These are phyloP conservation scores for Decapterus maruadsi DNA, from an alignment of 2,797 vertebrate species.

Conservation along the genomic window DNA sequence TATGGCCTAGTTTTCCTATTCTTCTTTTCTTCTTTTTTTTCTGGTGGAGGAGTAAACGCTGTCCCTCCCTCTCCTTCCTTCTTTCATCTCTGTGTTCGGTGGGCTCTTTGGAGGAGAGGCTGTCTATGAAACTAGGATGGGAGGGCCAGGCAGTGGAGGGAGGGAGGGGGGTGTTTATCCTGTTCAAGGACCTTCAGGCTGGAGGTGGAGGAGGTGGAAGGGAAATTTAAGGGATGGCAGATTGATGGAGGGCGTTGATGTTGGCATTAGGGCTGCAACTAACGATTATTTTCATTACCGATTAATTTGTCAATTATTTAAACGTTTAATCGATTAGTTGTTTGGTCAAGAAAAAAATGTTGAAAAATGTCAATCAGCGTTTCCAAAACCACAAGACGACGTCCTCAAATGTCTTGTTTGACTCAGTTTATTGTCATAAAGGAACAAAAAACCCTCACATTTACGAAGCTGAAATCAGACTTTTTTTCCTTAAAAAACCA, in stretches of 20 bases:
- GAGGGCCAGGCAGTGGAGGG: conserved; percentile 20
- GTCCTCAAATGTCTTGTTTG: no score
- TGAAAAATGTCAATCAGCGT: no score
- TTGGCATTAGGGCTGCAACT: not conserved
- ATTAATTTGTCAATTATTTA: no score
- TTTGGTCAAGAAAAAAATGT: no score
- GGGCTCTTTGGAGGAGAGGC: conserved; percentile 55
- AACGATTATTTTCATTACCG: no score
- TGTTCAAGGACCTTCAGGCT: conserved; percentile 42
- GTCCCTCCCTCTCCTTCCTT: conserved; percentile 62
- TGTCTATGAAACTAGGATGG: conserved; percentile 50
- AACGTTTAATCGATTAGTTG: no score
- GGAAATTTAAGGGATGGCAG: not conserved
- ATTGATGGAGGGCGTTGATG: conserved; percentile 31
- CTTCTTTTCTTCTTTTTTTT: conserved; percentile 51
- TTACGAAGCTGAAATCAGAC: no score
- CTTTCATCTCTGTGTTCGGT: conserved; percentile 67
- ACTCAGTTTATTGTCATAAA: no score
- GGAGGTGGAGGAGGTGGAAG: conserved; percentile 27
- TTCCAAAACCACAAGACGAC: no score
- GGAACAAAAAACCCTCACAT: no score
- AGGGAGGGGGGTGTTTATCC: conserved; percentile 45
- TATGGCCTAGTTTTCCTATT: conserved; percentile 85
- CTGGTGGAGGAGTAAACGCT: conserved; percentile 64
- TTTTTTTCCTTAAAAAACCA: no score